Evolutionary conservation across 2,888 invertebrate species (phyloP).

Genomic region (Pogonocherus hispidulus): DNA sequence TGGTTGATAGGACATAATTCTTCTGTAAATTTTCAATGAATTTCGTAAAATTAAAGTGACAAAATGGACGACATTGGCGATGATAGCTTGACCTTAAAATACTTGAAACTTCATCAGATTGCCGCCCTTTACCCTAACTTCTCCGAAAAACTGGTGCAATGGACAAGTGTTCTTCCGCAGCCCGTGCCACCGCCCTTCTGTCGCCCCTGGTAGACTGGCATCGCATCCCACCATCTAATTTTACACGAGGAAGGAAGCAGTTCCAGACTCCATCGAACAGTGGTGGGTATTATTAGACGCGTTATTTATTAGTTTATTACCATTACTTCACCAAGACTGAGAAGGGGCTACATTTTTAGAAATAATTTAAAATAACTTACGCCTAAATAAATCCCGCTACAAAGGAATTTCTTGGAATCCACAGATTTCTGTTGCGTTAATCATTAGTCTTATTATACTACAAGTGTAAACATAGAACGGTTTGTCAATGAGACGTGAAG

Average conservation of each 20-base stretch:
- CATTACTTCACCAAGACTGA: conserved; percentile 56
- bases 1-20: too few relatives aligned
- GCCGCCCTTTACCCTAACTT: too few relatives aligned
- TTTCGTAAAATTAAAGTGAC: too few relatives aligned
- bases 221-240: conserved; percentile 57
- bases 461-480: conserved; percentile 22
- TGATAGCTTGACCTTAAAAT: too few relatives aligned
- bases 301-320: conserved; percentile 65
- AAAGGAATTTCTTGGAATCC: conserved; percentile 42
- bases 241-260: conserved; percentile 63
- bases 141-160: not conserved
- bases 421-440: conserved; percentile 32
- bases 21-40: too few relatives aligned
- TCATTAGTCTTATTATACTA: conserved; percentile 36
- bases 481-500: conserved; percentile 20
- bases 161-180: not conserved
- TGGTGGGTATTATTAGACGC: conserved; percentile 61
- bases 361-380: conserved; percentile 54
- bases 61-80: too few relatives aligned
- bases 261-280: conserved; percentile 52
- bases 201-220: conserved; percentile 52
- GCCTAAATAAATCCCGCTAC: conserved; percentile 38
- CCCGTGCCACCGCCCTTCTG: conserved; percentile 47
- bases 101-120: too few relatives aligned
- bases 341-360: conserved; percentile 59